A percentile compares a stretch with the other conserved stretches of the same genome.
These are phyloP conservation scores for Cotesia vestalis DNA, from an alignment of 1,140 invertebrate genomes.

Conservation along the genomic window DNA sequence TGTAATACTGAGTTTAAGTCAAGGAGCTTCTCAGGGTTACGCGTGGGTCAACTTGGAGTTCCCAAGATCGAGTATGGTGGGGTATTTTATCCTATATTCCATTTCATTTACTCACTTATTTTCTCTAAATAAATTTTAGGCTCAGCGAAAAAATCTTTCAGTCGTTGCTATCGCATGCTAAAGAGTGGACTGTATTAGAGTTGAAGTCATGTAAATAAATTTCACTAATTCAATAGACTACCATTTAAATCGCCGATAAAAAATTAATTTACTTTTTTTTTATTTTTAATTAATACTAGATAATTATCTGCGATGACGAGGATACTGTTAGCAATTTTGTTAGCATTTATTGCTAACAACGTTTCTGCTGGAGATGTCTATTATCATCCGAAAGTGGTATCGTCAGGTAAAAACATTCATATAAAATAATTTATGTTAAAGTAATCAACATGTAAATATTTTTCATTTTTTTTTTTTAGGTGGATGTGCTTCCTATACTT, in stretches of 20 bases:
- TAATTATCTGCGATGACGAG: slow-evolving; percentile 40
- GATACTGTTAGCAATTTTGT: slow-evolving; percentile 46
- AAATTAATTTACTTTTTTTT: neutral
- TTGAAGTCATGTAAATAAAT: neutral
- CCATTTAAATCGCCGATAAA: no score
- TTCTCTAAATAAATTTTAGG: slow-evolving; percentile 1
- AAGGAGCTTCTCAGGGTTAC: slow-evolving; percentile 23
- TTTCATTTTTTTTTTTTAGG: slow-evolving; percentile 36
- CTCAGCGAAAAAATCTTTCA: slow-evolving; percentile 10
- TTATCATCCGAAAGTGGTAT: slow-evolving; percentile 42
- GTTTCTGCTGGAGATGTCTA: slow-evolving; percentile 31
- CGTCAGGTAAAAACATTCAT: slow-evolving; percentile 40
- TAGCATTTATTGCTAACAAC: slow-evolving; percentile 34
- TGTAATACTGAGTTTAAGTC: neutral
- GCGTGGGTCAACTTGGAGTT: slow-evolving; percentile 27
- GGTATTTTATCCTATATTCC: neutral
- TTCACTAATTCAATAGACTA: neutral
- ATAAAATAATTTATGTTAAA: neutral
- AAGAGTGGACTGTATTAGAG: neutral
- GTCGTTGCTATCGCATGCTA: neutral
- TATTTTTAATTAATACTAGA: neutral
- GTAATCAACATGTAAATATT: neutral
- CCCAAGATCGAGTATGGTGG: slow-evolving; percentile 24
- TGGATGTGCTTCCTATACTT: slow-evolving; percentile 61
- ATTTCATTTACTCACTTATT: slow-evolving; percentile 9